These are phyloP conservation scores for Oscheius sp. DNA, from an alignment of 2,888 invertebrate genomes.

Conservation along the genomic window DNA sequence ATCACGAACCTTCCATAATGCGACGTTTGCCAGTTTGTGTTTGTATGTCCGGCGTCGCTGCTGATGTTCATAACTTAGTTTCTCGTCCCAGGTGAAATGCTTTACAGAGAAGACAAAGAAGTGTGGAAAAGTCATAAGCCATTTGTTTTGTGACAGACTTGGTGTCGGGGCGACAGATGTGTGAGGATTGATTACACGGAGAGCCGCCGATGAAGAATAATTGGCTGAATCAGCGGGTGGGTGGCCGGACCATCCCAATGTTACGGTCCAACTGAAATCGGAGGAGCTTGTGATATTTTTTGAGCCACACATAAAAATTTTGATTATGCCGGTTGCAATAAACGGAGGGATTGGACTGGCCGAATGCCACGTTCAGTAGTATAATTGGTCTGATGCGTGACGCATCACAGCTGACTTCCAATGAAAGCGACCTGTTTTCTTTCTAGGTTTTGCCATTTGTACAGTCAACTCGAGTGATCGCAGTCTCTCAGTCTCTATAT, in stretches of 20 bases:
- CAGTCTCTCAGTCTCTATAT: too few relatives aligned
- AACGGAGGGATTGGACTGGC: conserved; percentile 20
- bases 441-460: too few relatives aligned
- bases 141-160: conserved; percentile 31
- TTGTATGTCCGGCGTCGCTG: too few relatives aligned
- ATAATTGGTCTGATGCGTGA: conserved; percentile 20
- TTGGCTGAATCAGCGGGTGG: conserved; percentile 31
- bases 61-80: too few relatives aligned
- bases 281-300: background rate
- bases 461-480: too few relatives aligned
- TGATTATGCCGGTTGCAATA: background rate
- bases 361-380: conserved; percentile 23
- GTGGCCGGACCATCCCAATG: background rate
- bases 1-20: conserved; percentile 28
- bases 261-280: background rate
- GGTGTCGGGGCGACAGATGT: conserved; percentile 34
- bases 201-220: conserved; percentile 32
- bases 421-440: background rate
- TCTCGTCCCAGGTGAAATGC: too few relatives aligned
- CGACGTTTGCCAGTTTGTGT: background rate
- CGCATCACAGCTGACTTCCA: conserved; percentile 20
- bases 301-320: background rate
- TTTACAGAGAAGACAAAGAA: too few relatives aligned
- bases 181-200: conserved; percentile 36
- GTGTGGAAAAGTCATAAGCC: conserved; percentile 21